Evolutionary conservation across 1,140 invertebrate species (phyloP).

Genomic region (Pseudomyrmex sp.): DNA sequence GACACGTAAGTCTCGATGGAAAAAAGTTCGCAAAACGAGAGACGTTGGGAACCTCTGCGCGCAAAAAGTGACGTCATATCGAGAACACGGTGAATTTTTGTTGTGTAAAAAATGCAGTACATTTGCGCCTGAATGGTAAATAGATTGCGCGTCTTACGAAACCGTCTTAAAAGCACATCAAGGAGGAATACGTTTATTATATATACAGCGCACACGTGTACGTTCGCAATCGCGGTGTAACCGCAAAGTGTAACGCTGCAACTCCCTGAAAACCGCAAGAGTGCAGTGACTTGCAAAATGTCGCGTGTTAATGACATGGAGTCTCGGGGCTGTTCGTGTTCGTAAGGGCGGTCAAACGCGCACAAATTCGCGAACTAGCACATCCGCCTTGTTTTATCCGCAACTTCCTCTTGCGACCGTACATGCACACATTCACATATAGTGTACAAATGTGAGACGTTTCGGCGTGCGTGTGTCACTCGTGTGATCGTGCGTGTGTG

Average conservation of each 20-base stretch:
- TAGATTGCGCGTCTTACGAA: not conserved
- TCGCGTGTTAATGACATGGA: conserved; percentile 9
- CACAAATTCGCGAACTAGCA: conserved; percentile 10
- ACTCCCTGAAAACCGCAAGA: not conserved
- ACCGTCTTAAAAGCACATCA: not conserved
- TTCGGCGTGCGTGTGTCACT: conserved; percentile 3
- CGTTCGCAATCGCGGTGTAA: not conserved
- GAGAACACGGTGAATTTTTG: not conserved
- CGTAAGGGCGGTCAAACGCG: conserved; percentile 19
- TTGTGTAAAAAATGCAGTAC: not conserved
- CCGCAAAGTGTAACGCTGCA: not conserved
- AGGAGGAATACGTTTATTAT: not conserved
- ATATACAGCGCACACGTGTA: not conserved
- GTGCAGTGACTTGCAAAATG: conserved; percentile 18
- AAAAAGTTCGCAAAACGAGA: too few species aligned
- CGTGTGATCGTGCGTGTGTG: not conserved
- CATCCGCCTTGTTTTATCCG: not conserved
- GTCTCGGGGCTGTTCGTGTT: not conserved
- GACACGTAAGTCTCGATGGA: too few species aligned
- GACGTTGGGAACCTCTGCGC: too few species aligned
- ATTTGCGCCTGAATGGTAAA: conserved; percentile 10
- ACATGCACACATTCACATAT: conserved; percentile 21
- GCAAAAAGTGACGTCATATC: not conserved
- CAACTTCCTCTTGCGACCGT: conserved; percentile 3
- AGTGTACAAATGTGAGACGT: not conserved